Conservation (phyloP, 1,140 invertebrate genomes). For the Bombyx mori region ASM3026992v2 NC_085115.1:12516001-12516500, state of each 20-base stretch:
- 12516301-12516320: conserved; percentile 15
- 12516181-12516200: conserved; percentile 10
- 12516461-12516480: too few species aligned
- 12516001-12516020: too few species aligned
- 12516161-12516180: not conserved
- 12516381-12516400: not conserved
- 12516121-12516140: too few species aligned
- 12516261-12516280: conserved; percentile 20
- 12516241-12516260: conserved; percentile 18
- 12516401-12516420: too few species aligned
- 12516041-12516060: too few species aligned
- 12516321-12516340: conserved; percentile 16
- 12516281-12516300: conserved; percentile 19
- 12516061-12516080: not conserved
- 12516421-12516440: too few species aligned
- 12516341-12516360: conserved; percentile 6
- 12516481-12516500: not conserved
- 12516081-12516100: not conserved
- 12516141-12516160: too few species aligned
- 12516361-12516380: not conserved
- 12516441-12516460: too few species aligned
- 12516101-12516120: not conserved
- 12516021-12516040: too few species aligned
- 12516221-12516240: not conserved
- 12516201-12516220: conserved; percentile 19